A percentile compares a stretch with the other conserved stretches of the same genome.
Conservation (phyloP, 1,140 invertebrate genomes). For the Philaenus spumarius region DNA sequence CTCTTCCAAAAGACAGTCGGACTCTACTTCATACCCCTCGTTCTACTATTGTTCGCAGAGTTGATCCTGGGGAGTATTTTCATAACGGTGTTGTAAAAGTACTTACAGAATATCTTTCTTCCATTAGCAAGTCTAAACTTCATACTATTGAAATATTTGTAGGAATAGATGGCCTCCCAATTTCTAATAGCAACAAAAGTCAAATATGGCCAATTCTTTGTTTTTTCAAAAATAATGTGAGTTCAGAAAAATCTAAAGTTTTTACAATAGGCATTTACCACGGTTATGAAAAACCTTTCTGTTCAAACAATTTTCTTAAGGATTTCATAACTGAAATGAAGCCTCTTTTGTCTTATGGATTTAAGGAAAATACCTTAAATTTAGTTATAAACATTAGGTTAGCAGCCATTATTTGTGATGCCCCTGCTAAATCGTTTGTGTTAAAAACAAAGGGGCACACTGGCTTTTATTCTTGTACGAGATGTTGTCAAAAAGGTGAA, state of each 20-base stretch:
- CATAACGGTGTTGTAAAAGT: background rate
- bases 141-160: constrained; percentile 14
- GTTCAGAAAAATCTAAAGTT: background rate
- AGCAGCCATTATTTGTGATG: constrained; percentile 18
- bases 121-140: background rate
- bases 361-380: background rate
- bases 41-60: too few species aligned
- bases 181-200: background rate
- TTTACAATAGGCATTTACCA: background rate
- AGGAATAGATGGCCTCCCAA: constrained; percentile 3
- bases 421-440: constrained; percentile 36
- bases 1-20: too few species aligned
- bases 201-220: background rate
- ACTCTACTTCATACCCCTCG: too few species aligned
- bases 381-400: background rate
- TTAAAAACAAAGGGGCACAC: constrained; percentile 34
- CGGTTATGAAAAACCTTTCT: background rate
- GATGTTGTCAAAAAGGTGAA: constrained; percentile 32
- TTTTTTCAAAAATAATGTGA: background rate
- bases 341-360: background rate
- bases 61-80: too few species aligned
- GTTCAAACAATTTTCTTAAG: background rate
- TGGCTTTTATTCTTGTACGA: constrained; percentile 35
- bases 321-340: constrained; percentile 3
- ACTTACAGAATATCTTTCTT: background rate